Base-by-base conservation (phyloP, 2,888 invertebrate genomes). In the Gnatocerus cornutus region DNA sequence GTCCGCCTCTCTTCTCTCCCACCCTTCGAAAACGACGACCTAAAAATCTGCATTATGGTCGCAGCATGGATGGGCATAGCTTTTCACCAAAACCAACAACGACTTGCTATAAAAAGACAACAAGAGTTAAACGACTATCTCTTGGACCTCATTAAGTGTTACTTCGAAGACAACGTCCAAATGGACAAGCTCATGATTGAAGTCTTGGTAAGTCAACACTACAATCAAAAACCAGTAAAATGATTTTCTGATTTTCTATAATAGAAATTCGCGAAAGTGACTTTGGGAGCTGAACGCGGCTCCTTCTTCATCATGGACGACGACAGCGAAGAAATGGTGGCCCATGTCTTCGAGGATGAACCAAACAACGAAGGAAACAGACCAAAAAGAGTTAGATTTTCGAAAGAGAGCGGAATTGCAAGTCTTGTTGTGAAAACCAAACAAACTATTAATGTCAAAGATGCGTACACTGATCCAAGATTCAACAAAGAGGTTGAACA, bases 321-420 rank as follows among this genome's bases (percentile, higher is more conserved):
- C 67, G 84, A 85, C 0, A 82, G 84, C 0, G 86, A 86, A 0
- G 82, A 85, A 45, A 66, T 88, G 9, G 80, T 83, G 9, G 89
- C 89, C 0, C 89, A 89, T 78, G 86, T 89, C 82, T 90, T 88
- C 86, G 89, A 89, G 70, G 89, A 90, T 75, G 88, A 89, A 83
- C 78, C 84, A 8, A 72, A 70, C 9, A 30, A 16, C 0, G 79
- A 84, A 1, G 86, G 88, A 82, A 86, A 87, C 0, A 85, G 84
- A 71, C 88, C 87, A 77, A 77, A 84, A 4, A 88, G 88, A 82
- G 82, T 89, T 39, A 85, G 87, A 71, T 79, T 90, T 52, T 82
- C 81, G 12, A 80, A 78, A 73, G 89, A 89, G 46, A 81, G 84
- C 50, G 87, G 87, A 0, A 88, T 90, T 14, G 88, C 88, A 0